These are phyloP conservation scores for Hemichromis elongatus DNA, from an alignment of 2,113 vertebrate genomes.

Conservation along the genomic window DNA sequence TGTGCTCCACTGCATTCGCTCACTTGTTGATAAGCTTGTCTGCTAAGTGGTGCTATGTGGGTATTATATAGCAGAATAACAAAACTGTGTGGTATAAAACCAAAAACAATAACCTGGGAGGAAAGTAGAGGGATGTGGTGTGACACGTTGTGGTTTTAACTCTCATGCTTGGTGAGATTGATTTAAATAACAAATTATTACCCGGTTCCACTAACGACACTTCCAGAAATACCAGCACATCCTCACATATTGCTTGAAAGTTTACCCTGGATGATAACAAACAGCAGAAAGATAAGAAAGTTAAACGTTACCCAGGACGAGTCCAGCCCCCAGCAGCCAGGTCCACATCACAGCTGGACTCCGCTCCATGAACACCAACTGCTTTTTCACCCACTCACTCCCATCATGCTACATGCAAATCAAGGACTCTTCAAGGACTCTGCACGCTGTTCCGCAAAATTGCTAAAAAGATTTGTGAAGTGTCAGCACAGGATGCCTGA, in stretches of 20 bases:
- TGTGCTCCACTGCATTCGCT: not conserved
- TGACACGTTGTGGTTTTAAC: not conserved
- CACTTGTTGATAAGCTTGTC: not conserved
- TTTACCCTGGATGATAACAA: not conserved
- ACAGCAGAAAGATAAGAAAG: not conserved
- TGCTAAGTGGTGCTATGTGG: not conserved
- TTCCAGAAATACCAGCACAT: not conserved
- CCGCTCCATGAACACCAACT: not conserved
- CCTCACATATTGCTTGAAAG: not conserved
- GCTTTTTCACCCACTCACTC: not conserved
- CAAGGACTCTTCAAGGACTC: not conserved
- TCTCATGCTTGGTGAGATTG: not conserved
- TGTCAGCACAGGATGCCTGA: not conserved
- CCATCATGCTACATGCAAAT: not conserved
- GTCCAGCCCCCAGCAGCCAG: not conserved
- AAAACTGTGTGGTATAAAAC: not conserved
- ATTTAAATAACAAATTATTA: not conserved
- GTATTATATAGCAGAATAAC: not conserved
- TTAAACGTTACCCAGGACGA: constrained; percentile 14
- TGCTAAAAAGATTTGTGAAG: not conserved
- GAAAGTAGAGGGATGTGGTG: not conserved
- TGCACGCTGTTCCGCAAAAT: not conserved
- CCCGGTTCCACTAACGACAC: not conserved
- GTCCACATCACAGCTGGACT: not conserved
- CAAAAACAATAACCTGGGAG: not conserved